phyloP scores from a whole-genome alignment of 2,797 vertebrate species.

The Sphaeramia orbicularis region DNA sequence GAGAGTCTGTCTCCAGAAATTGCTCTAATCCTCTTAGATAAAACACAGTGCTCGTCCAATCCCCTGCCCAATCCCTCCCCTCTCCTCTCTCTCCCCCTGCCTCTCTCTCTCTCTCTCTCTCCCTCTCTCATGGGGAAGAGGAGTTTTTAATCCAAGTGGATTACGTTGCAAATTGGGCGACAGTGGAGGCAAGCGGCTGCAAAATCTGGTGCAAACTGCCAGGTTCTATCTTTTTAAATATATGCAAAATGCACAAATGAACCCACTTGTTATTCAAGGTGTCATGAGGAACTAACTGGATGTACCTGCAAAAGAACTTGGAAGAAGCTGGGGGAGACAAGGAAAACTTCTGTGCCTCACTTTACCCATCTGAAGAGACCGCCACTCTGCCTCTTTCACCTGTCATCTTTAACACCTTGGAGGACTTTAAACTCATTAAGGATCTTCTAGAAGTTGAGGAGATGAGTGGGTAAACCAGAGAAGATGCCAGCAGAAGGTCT shows the following conservation, averaged over 20 bases:
- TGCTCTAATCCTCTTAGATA: slow-evolving; percentile 91
- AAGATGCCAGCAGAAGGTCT: slow-evolving; percentile 33
- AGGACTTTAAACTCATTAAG: not conserved
- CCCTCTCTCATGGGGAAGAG: slow-evolving; percentile 59
- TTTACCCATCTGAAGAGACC: not conserved
- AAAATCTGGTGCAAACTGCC: slow-evolving; percentile 43
- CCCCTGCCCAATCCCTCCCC: slow-evolving; percentile 59
- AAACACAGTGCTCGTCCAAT: slow-evolving; percentile 83
- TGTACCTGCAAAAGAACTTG: slow-evolving; percentile 1
- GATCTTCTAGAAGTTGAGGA: slow-evolving; percentile 12
- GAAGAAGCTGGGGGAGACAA: slow-evolving; percentile 2
- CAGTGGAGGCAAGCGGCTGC: slow-evolving; percentile 64
- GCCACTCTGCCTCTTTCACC: not conserved
- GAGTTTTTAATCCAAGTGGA: slow-evolving; percentile 85
- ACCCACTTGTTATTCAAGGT: not conserved
- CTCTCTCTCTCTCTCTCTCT: slow-evolving; percentile 17
- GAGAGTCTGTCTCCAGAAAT: slow-evolving; percentile 85
- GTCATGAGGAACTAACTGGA: slow-evolving; percentile 6
- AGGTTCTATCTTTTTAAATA: slow-evolving; percentile 25
- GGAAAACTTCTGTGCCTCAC: not conserved
- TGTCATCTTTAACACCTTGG: not conserved
- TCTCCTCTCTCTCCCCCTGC: slow-evolving; percentile 10
- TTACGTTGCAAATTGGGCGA: slow-evolving; percentile 83
- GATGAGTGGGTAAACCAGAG: slow-evolving; percentile 7
- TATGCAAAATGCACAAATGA: slow-evolving; percentile 19